Evolutionary conservation across 2,888 invertebrate species (phyloP), one percentile per base, ranked within the genome.

Genomic region (Callinectes sapidus): DNA sequence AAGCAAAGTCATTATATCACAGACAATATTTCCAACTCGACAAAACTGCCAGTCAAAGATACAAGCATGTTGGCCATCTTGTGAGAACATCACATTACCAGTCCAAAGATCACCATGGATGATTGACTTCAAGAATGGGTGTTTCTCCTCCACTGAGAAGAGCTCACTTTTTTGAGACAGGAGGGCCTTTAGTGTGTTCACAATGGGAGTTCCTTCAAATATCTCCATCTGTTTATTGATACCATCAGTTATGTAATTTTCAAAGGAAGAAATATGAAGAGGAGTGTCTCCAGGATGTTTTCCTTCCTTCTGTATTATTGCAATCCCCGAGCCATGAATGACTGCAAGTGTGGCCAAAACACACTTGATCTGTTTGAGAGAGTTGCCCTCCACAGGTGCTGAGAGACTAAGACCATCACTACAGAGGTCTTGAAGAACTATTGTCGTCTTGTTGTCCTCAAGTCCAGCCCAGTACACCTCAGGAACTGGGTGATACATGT

Each of bases 31-130:
- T 28, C 87, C 92, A 42, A 93, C 48, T 8, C 42, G 54, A 10
- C 87, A 88, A 92, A 94, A 94, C 85, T 94, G 94, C 94, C 94
- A 94, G 71, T 94, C 94, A 77, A 93, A 35, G 66, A 94, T 91
- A 85, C 54, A 85, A 23, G 91, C 93, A 10, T 54, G 18, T 28
- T 89, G 54, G 14, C 88, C 87, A 61, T 92, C 87, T 23, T 28
- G 39, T 32, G 94, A 93, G 61, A 94, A 92, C 92, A 94, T 90
- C 28, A 93, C 61, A 66, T 94, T 93, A 10, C 89, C 94, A 16
- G 92, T 61, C 94, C 94, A 94, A 10, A 94, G 87, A 48, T 94
- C 94, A 0, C 94, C 94, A 89, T 94, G 94, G 39, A 93, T 91
- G 16, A 94, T 35, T 13, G 94, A 93, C 54, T 92, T 87, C 66